Base-by-base conservation (phyloP, 2,113 vertebrate genomes). In the Macrotis lagotis region DNA sequence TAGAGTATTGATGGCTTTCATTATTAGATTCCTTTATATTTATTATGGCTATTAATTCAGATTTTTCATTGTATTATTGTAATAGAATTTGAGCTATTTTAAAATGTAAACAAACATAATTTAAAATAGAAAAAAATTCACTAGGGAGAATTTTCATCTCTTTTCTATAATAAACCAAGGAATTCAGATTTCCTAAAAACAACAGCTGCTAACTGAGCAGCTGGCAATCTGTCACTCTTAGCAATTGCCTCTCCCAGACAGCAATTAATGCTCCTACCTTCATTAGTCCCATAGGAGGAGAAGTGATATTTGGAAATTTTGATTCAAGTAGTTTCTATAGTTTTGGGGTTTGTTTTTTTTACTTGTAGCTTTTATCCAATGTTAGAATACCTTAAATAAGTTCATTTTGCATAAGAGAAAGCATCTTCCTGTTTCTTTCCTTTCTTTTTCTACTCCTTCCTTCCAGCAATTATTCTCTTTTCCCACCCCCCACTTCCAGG, bases 301-400 rank as follows among this genome's bases (percentile, higher is more conserved):
- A 98, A 0, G 99, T 99, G 91, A 99, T 98, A 94, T 98, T 98
- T 25, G 99, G 99, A 98, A 99, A 99, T 98, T 99, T 99, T 96
- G 98, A 96, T 98, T 99, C 99, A 92, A 99, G 92, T 0, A 99
- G 98, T 94, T 99, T 99, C 99, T 99, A 95, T 12, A 31, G 28
- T 59, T 31, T 31, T 12, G 10, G 10, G 16, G 31, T 31, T 59
- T 31, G 22, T 28, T 53, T 53, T 12, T 66, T 74, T 9, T 90
- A 91, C 91, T 88, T 88, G 93, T 12, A 92, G 89, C 8, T 12
- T 89, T 8, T 51, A 66, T 93, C 94, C 5, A 94, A 91, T 89
- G 25, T 22, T 50, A 92, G 51, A 7, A 44, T 55, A 50, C 59
- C 16, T 93, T 66, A 59, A 88, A 74, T 5, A 24, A 47, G 91